phyloP scores from a whole-genome alignment of 2,113 vertebrate species.

The Eurystomus gularis region DNA sequence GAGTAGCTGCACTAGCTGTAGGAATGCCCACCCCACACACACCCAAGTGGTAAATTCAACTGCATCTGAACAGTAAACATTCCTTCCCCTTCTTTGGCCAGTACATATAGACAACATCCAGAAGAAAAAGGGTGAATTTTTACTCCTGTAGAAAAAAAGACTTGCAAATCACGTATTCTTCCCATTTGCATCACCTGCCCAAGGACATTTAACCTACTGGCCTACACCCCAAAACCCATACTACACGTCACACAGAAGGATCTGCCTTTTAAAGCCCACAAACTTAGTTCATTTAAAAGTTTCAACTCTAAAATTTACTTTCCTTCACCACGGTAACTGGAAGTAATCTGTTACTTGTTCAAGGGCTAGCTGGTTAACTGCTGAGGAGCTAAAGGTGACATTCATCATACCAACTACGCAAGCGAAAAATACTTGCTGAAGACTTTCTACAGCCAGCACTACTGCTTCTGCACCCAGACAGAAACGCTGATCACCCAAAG shows the following conservation, averaged over 20 bases:
- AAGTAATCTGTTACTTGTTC: not conserved
- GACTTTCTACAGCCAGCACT: not conserved
- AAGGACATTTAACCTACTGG: not conserved
- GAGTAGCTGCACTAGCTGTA: not conserved
- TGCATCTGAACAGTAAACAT: not conserved
- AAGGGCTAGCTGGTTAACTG: not conserved
- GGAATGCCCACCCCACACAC: not conserved
- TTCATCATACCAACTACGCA: not conserved
- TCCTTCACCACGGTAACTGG: not conserved
- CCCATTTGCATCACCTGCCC: not conserved
- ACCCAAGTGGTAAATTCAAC: not conserved
- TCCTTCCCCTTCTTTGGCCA: not conserved
- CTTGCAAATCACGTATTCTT: fast-evolving
- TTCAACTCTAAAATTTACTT: not conserved
- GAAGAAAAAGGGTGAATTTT: not conserved
- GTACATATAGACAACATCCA: not conserved
- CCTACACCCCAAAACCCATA: not conserved
- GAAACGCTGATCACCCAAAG: not conserved
- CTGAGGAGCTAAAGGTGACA: not conserved
- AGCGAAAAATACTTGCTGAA: not conserved
- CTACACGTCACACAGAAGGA: not conserved
- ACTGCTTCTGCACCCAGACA: not conserved
- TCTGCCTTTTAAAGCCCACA: not conserved
- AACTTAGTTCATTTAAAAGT: not conserved
- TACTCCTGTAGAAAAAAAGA: not conserved